These are phyloP conservation scores for Hypotaenidia okinawae DNA, from an alignment of 2,797 vertebrate genomes.

Conservation along the genomic window DNA sequence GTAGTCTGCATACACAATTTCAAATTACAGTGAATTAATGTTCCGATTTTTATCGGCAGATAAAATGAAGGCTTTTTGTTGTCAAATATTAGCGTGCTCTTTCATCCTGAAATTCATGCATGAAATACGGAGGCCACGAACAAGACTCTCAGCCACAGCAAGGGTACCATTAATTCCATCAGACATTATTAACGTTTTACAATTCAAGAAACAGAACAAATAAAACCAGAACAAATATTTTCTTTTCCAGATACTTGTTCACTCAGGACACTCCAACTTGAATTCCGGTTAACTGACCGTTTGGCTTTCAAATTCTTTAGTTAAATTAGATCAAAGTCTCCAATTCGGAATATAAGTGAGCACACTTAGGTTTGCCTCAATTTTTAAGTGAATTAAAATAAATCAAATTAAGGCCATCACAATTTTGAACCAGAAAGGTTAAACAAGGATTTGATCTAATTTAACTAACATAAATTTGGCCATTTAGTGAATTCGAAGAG, in stretches of 20 bases:
- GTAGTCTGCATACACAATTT: slow-evolving; percentile 40
- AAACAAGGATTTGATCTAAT: slow-evolving; percentile 54
- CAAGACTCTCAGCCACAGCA: slow-evolving; percentile 13
- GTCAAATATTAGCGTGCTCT: slow-evolving; percentile 41
- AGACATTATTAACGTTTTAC: slow-evolving; percentile 36
- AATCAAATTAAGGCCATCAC: slow-evolving; percentile 17
- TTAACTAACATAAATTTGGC: slow-evolving; percentile 33
- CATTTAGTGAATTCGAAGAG: slow-evolving; percentile 12
- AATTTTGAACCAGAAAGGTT: slow-evolving; percentile 39
- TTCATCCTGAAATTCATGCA: slow-evolving; percentile 45
- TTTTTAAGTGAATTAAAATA: slow-evolving; percentile 31
- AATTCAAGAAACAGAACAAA: slow-evolving; percentile 8
- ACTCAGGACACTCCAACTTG: background rate
- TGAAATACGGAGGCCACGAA: background rate
- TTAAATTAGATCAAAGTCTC: background rate
- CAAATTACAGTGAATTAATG: slow-evolving; percentile 67
- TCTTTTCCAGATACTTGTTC: background rate
- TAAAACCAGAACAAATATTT: slow-evolving; percentile 6
- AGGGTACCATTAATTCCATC: slow-evolving; percentile 34
- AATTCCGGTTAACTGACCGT: background rate
- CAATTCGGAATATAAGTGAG: background rate
- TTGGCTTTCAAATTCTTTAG: background rate
- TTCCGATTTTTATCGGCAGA: slow-evolving; percentile 39
- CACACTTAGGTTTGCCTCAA: background rate
- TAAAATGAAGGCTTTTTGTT: slow-evolving; percentile 70